Evolutionary conservation across 2,888 invertebrate genomes (phyloP), one percentile per base, ranked within the genome.

Genomic region (Rhaphigaster nebulosa): DNA sequence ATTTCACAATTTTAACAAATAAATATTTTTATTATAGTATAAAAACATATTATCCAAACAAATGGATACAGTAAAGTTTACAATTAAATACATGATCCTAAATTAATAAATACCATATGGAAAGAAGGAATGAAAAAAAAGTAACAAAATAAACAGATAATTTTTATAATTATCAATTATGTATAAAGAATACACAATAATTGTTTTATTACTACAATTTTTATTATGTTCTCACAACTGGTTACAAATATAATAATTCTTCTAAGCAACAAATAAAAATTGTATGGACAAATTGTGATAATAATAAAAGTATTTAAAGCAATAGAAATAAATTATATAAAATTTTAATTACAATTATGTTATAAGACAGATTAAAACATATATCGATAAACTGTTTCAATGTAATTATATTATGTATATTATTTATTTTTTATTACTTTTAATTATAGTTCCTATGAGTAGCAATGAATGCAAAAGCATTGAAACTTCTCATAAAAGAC

Each of bases 11-110:
- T 60, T 60, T 60, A 60, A 60, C n/a, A 60, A 60, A 60, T 60
- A 60, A 60, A 60, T 60, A 60, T 60, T 60, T 60, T 60, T 60
- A n/a, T 60, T 60, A n/a, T 60, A n/a, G n/a, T 60, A 60, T 60
- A 60, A 60, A 60, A 60, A n/a, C 60, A 60, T 60, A 60, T 23
- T 26, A 56, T n/a, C n/a, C n/a, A 60, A 60, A 60, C 10, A 60
- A 60, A 60, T n/a, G n/a, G 26, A n/a, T 60, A 60, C 23, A 60
- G n/a, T 60, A n/a, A 60, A 60, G 8, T 60, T 5, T n/a, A n/a
- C 12, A n/a, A 60, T 60, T 60, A n/a, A n/a, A 60, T n/a, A 60
- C 20, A n/a, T 12, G n/a, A 12, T 12, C n/a, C 3, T 60, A n/a
- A n/a, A 60, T 60, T 60, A n/a, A 60, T 60, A 60, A 60, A n/a